A percentile compares a stretch with the other conserved stretches of the same genome.
Conservation (phyloP, 2,113 vertebrate species). For the Peromyscus californicus region DNA sequence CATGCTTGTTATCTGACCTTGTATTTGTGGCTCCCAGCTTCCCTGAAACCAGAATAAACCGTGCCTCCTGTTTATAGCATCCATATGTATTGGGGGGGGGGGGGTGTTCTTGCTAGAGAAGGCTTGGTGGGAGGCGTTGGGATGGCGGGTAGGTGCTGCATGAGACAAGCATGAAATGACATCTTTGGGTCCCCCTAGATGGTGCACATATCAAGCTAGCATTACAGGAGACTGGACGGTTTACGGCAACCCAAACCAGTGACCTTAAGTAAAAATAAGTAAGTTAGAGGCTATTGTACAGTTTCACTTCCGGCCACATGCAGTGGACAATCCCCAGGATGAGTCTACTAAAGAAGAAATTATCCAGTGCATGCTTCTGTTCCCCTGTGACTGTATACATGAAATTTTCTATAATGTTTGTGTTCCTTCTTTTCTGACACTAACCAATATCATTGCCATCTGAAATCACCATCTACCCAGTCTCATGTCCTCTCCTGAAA, state of each 20-base stretch:
- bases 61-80: background rate
- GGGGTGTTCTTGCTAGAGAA: background rate
- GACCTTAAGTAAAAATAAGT: background rate
- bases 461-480: background rate
- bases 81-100: background rate
- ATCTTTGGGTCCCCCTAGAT: background rate
- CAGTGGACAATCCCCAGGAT: constrained; percentile 14
- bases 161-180: background rate
- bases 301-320: background rate
- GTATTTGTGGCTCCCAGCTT: constrained; percentile 50
- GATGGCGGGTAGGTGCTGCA: background rate
- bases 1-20: constrained; percentile 70
- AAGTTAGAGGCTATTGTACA: background rate
- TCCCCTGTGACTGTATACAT: background rate
- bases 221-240: background rate
- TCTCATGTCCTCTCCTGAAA: constrained; percentile 26
- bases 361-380: background rate
- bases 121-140: background rate
- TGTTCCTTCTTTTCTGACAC: background rate
- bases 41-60: background rate
- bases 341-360: background rate
- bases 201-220: background rate
- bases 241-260: background rate
- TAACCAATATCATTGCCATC: background rate
- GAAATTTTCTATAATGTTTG: constrained; percentile 28